Conservation (phyloP, 2,888 invertebrate species). For the Blastobasis lacticolella region DNA sequence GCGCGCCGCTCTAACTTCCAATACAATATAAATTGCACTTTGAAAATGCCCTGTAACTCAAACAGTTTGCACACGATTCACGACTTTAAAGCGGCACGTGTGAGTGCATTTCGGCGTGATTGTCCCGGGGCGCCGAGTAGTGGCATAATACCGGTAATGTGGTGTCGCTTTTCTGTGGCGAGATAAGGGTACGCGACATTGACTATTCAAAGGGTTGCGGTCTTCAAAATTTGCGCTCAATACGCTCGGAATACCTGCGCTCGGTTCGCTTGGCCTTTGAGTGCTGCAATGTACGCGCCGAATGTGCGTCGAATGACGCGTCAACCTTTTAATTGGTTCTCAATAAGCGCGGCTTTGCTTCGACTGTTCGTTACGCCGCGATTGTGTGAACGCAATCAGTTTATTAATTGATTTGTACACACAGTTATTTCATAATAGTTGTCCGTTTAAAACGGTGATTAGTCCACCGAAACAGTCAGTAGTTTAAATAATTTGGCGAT, state of each 20-base stretch:
- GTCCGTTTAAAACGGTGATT: no score
- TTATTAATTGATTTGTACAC: conserved; percentile 21
- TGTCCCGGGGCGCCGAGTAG: conserved; percentile 23
- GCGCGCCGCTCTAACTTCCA: conserved; percentile 57
- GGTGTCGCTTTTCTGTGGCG: conserved; percentile 72
- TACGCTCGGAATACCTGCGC: conserved; percentile 62
- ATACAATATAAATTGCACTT: conserved; percentile 74
- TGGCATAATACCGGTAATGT: conserved; percentile 71
- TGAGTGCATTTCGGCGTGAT: conserved; percentile 39
- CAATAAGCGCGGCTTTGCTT: conserved; percentile 25
- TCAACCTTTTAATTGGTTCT: conserved; percentile 13
- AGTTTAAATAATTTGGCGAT: no score
- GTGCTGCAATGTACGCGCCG: conserved; percentile 35
- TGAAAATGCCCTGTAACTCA: conserved; percentile 62
- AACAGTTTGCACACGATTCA: conserved; percentile 43
- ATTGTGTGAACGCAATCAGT: conserved; percentile 25
- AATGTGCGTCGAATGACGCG: conserved; percentile 25
- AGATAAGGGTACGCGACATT: conserved; percentile 74
- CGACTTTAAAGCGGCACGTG: conserved; percentile 42
- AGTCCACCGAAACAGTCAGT: no score
- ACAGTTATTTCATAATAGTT: conserved; percentile 3
- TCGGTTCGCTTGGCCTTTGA: conserved; percentile 32
- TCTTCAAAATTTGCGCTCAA: conserved; percentile 73
- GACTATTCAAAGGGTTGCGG: conserved; percentile 74
- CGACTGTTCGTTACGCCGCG: conserved; percentile 27